These are phyloP conservation scores for Chloroceryle aenea DNA, from an alignment of 2,113 vertebrate species.

Conservation along the genomic window DNA sequence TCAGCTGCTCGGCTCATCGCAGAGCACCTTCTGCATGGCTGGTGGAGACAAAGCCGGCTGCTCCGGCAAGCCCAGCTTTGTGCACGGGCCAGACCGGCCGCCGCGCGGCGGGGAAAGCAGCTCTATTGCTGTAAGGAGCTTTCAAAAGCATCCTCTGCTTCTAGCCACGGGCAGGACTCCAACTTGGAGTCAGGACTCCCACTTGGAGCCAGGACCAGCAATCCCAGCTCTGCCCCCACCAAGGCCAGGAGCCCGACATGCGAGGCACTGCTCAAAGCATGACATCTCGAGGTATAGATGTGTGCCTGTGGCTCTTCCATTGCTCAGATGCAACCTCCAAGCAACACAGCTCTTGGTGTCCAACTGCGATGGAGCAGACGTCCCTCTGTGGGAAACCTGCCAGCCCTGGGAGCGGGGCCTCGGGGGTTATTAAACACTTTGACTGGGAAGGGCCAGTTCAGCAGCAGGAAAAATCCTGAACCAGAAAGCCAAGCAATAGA, in stretches of 20 bases:
- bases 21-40: neutral
- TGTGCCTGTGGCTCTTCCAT: rapidly evolving
- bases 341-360: neutral
- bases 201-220: neutral
- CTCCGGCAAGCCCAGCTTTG: neutral
- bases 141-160: neutral
- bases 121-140: neutral
- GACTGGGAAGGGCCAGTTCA: neutral
- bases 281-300: rapidly evolving
- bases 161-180: neutral
- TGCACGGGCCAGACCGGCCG: rapidly evolving
- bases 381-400: neutral
- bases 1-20: neutral
- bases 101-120: neutral
- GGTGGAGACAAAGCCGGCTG: neutral
- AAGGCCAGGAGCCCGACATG: neutral
- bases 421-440: neutral
- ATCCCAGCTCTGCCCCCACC: neutral
- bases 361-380: rapidly evolving
- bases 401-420: rapidly evolving
- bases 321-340: too few relatives aligned
- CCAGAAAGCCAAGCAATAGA: neutral
- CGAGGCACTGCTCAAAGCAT: neutral
- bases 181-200: neutral
- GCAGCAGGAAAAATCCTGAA: neutral